Evolutionary conservation across 2,888 invertebrate species (phyloP).

Genomic region (Clanis bilineata): DNA sequence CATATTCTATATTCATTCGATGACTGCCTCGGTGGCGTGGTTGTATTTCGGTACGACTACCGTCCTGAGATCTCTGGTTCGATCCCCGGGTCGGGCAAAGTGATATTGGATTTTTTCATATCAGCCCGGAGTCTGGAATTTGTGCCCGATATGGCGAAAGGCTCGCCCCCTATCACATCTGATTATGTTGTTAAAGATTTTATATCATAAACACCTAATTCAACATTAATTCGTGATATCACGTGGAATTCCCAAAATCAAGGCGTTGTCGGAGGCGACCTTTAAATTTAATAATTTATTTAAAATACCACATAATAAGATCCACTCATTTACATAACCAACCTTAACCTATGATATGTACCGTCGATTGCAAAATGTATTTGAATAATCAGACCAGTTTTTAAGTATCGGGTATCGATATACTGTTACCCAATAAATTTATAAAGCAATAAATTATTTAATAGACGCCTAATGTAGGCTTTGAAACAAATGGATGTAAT

Average conservation of each 20-base stretch:
- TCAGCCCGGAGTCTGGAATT: no score
- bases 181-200: no score
- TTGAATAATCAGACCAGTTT: neutral
- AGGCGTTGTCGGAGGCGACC: constrained; percentile 1
- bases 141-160: no score
- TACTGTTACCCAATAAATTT: neutral
- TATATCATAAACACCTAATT: no score
- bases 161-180: no score
- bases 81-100: no score
- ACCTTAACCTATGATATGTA: constrained; percentile 4
- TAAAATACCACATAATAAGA: neutral
- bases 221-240: neutral
- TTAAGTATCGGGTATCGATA: neutral
- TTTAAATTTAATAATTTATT: neutral
- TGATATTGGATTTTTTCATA: no score
- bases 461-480: neutral
- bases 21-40: no score
- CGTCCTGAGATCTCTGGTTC: no score
- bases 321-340: neutral
- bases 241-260: neutral
- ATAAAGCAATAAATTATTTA: neutral
- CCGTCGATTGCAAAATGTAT: constrained; percentile 1
- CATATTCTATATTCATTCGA: no score
- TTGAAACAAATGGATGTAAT: neutral
- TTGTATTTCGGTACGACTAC: no score